Evolutionary conservation across 2,888 invertebrate species (phyloP).

Genomic region (Venustoraphidia nigricollis): DNA sequence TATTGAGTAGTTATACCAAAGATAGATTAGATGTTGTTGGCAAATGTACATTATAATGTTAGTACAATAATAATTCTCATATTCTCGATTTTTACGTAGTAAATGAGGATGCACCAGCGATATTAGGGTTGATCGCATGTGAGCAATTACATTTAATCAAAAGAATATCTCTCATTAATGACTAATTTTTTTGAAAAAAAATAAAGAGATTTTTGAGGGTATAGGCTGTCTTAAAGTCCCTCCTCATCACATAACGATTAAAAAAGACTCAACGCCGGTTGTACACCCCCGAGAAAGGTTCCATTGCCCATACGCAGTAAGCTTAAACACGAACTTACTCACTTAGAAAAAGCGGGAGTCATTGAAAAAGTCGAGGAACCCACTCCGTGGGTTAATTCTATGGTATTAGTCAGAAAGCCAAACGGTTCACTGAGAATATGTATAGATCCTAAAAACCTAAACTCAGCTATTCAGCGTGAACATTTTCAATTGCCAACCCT

Average conservation of each 20-base stretch:
- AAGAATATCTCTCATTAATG: too few species aligned
- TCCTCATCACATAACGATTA: conserved; percentile 7
- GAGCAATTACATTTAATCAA: too few species aligned
- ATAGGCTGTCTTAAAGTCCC: too few species aligned
- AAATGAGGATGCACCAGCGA: too few species aligned
- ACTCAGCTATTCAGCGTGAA: neutral
- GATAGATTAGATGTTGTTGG: too few species aligned
- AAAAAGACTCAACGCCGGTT: conserved; percentile 6
- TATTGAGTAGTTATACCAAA: too few species aligned
- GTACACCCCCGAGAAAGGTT: conserved; percentile 9
- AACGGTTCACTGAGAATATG: neutral
- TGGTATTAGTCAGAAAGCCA: neutral
- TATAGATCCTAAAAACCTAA: neutral
- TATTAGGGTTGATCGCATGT: too few species aligned
- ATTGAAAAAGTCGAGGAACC: conserved; percentile 8
- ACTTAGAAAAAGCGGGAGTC: conserved; percentile 8
- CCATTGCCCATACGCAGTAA: conserved; percentile 7
- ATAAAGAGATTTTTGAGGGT: too few species aligned
- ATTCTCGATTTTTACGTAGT: too few species aligned
- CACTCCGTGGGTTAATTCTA: neutral
- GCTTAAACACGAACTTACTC: conserved; percentile 10
- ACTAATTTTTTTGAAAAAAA: too few species aligned
- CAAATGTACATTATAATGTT: too few species aligned
- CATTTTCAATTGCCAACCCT: neutral
- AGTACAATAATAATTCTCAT: too few species aligned